A percentile compares a stretch with the other conserved stretches of the same genome.
Evolutionary conservation across 2,888 invertebrate species (phyloP).

Genomic region (Synanthedon myopaeformis): DNA sequence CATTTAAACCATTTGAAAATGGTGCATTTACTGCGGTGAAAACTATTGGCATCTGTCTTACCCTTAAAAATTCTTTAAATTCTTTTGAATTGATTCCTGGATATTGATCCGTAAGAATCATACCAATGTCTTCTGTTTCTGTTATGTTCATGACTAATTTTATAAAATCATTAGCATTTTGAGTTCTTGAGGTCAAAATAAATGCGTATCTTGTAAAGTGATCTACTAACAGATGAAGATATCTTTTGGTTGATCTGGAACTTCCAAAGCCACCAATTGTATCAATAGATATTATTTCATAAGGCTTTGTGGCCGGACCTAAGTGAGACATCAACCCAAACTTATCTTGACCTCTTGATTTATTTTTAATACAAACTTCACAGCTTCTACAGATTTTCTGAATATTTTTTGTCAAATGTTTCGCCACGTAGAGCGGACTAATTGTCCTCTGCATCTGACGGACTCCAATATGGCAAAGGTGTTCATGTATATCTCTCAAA

Average conservation of each 20-base stretch:
- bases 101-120: conserved; percentile 16
- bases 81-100: conserved; percentile 19
- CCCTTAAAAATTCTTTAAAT: conserved; percentile 10
- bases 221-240: conserved; percentile 8
- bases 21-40: conserved; percentile 22
- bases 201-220: conserved; percentile 13
- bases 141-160: conserved; percentile 4
- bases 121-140: conserved; percentile 7
- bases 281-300: too few relatives aligned
- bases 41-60: conserved; percentile 13
- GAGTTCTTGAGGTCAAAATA: conserved; percentile 13
- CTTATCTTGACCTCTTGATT: too few relatives aligned
- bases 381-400: background rate
- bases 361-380: too few relatives aligned
- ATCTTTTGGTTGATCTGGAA: too few relatives aligned
- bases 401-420: conserved; percentile 13
- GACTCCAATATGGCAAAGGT: conserved; percentile 4
- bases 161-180: conserved; percentile 13
- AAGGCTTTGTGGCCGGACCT: too few relatives aligned
- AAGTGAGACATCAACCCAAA: too few relatives aligned
- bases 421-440: conserved; percentile 2
- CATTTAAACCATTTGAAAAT: too few relatives aligned
- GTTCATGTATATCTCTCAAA: conserved; percentile 3
- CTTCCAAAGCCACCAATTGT: too few relatives aligned
- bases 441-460: conserved; percentile 10